Conservation (phyloP, 2,113 vertebrate genomes). For the Euleptes europaea region DNA sequence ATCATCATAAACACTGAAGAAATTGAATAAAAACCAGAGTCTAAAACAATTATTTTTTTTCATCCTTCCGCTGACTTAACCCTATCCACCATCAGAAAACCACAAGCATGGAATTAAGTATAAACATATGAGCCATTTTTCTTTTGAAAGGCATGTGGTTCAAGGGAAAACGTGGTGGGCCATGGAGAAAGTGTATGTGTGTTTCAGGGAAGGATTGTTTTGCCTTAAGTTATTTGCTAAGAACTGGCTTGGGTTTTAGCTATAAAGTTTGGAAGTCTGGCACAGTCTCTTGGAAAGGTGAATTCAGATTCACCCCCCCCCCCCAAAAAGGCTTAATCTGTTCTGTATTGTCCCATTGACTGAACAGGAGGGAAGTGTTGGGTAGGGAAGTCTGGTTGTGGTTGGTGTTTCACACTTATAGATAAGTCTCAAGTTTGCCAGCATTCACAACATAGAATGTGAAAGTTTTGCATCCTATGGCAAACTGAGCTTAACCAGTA, state of each 20-base stretch:
- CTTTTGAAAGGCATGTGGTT: background rate
- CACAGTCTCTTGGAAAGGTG: no score
- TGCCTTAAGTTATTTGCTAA: background rate
- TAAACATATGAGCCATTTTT: background rate
- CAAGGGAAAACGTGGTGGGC: background rate
- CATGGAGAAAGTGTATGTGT: background rate
- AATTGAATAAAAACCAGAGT: background rate
- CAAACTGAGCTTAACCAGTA: background rate
- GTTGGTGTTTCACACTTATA: background rate
- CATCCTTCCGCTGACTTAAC: background rate
- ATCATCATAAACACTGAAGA: background rate
- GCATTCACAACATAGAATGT: background rate
- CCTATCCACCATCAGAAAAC: background rate
- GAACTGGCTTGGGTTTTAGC: background rate
- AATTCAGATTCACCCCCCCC: no score
- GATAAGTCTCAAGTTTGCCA: background rate
- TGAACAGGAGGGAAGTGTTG: background rate
- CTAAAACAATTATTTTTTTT: background rate
- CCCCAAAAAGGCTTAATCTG: background rate
- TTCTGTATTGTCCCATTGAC: background rate
- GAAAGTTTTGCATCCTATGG: background rate
- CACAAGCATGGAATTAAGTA: background rate
- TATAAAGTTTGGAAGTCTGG: background rate
- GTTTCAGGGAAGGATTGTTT: background rate
- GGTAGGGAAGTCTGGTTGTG: background rate